Percentiles rank a stretch among this genome's conserved stretches.
Conservation (phyloP, 2,888 invertebrate genomes). For the Seira musarum region DNA sequence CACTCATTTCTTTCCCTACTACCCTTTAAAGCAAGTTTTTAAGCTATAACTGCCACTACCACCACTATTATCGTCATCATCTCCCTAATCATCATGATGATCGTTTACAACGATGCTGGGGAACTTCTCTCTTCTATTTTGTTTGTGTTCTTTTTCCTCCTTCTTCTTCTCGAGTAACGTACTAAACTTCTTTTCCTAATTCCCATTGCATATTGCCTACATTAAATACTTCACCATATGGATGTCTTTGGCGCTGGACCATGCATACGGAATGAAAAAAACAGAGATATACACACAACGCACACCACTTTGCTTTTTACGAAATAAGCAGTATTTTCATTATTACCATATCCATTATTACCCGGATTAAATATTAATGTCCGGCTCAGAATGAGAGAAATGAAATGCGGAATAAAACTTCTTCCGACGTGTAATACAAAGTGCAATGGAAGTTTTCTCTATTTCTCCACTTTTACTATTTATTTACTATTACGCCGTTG, state of each 20-base stretch:
- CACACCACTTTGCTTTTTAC: neutral
- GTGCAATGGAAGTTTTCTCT: no score
- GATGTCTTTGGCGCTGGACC: neutral
- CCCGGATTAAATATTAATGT: constrained; percentile 47
- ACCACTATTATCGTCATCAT: constrained; percentile 24
- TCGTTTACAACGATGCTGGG: neutral
- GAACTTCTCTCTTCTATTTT: neutral
- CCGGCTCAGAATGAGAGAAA: constrained; percentile 41
- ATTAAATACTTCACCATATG: neutral
- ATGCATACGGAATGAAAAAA: no score
- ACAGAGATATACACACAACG: no score
- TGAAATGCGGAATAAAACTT: constrained; percentile 33
- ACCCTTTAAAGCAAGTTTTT: neutral
- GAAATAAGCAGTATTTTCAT: constrained; percentile 24
- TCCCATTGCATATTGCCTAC: neutral
- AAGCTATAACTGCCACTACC: constrained; percentile 32
- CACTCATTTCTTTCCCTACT: neutral
- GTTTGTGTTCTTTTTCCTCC: neutral
- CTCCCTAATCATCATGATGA: constrained; percentile 19
- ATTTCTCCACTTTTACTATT: no score
- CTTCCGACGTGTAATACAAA: no score
- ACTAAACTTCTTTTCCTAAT: neutral
- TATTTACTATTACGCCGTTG: no score
- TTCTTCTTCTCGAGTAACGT: neutral
- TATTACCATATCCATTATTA: constrained; percentile 43